Evolutionary conservation across 2,113 vertebrate genomes (phyloP), one percentile per base, ranked within the genome.

Genomic region (Potamarius usumacintae): DNA sequence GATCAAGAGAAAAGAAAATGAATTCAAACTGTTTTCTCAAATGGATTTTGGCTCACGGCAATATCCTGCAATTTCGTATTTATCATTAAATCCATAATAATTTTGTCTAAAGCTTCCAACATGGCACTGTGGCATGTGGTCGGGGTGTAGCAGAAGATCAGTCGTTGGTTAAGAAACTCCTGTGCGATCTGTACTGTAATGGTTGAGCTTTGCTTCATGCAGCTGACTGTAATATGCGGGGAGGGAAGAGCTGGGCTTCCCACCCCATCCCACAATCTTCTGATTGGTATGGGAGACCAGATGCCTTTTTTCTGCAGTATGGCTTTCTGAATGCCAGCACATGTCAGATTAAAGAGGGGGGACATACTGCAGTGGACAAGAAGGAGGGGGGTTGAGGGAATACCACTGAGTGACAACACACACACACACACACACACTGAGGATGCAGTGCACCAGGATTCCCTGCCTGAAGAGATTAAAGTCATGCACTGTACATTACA

Each of bases 231-330:
- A 83, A 69, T 85, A 55, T 18, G 52, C 25, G 27, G 57, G 15
- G 22, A 58, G 76, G 69, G 76, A 55, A 84, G 57, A 81, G 71
- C 30, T 76, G 17, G 18, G 9, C 48, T 48, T 84, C 82, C 58
- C 60, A 52, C 18, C n/a, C 60, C 2, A 25, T 88, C 86, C 63
- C 83, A 90, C 65, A 84, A 55, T 88, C 62, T 17, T 86, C 55
- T 92, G 91, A 93, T 96, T 94, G 87, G 93, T 94, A 96, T 96
- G 91, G 93, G 91, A 91, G 90, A 90, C 90, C 92, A 92, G 93
- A 82, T 92, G 15, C 81, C 84, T 87, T 83, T 90, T 92, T 94
- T 95, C 95, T 95, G 95, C 95, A 94, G 95, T 94, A 91, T 94
- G 94, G 90, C 88, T 93, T 93, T 93, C 90, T 92, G 93, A 94